Conservation (phyloP, 2,113 vertebrate genomes). For the Dermatemys mawii region DNA sequence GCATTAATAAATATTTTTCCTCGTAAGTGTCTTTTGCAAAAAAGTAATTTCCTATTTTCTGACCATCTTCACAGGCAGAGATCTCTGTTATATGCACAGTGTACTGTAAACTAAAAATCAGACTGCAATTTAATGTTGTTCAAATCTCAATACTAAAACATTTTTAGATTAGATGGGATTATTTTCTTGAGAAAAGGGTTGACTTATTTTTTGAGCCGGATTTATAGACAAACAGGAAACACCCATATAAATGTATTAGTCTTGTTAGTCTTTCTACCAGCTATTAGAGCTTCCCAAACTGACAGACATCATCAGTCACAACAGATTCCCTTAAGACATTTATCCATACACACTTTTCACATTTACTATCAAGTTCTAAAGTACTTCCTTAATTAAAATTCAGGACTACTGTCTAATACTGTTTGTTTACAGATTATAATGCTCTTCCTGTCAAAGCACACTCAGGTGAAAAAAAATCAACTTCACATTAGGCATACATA, state of each 20-base stretch:
- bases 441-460: not conserved
- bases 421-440: no score
- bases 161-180: not conserved
- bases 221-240: not conserved
- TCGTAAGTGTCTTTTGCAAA: not conserved
- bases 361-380: not conserved
- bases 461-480: not conserved
- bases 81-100: not conserved
- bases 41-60: conserved; percentile 25
- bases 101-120: not conserved
- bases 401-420: not conserved
- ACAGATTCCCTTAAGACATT: not conserved
- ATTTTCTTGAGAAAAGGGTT: not conserved
- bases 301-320: not conserved
- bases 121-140: not conserved
- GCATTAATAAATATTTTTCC: not conserved
- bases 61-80: not conserved
- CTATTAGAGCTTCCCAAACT: not conserved
- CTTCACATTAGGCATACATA: not conserved
- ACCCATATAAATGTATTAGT: not conserved
- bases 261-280: not conserved
- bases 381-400: conserved; percentile 9
- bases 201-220: not conserved
- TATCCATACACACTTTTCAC: not conserved
- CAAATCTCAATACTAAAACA: not conserved